Conservation (phyloP, 1,140 invertebrate species). For the Formica exsecta region DNA sequence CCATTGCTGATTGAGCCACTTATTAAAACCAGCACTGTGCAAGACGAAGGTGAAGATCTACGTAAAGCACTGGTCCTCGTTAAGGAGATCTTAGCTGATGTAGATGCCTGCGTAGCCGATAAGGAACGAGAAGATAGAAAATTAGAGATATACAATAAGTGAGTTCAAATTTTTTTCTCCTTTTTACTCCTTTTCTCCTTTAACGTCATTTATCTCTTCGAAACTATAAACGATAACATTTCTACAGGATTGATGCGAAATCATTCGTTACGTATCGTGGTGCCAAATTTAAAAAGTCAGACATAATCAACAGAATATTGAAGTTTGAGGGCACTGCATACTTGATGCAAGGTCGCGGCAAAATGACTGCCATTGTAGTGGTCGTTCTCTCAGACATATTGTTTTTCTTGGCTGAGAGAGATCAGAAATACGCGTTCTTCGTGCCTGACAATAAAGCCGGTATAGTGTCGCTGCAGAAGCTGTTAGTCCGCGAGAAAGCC, state of each 20-base stretch:
- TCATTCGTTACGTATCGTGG: slow-evolving; percentile 94
- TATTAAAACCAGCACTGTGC: slow-evolving; percentile 92
- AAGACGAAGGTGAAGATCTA: slow-evolving; percentile 90
- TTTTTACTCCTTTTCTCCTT: slow-evolving; percentile 9
- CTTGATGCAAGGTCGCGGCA: slow-evolving; percentile 93
- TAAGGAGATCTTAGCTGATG: slow-evolving; percentile 95
- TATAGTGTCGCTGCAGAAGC: slow-evolving; percentile 95
- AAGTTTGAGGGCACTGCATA: slow-evolving; percentile 95
- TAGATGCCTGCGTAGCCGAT: slow-evolving; percentile 96
- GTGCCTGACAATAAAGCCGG: slow-evolving; percentile 96
- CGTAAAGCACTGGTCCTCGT: slow-evolving; percentile 91
- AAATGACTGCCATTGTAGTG: slow-evolving; percentile 94
- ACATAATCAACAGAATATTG: slow-evolving; percentile 94
- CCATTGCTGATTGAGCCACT: slow-evolving; percentile 96
- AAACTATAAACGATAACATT: background rate
- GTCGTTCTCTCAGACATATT: slow-evolving; percentile 96
- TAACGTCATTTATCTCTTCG: background rate
- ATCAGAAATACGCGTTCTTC: slow-evolving; percentile 93
- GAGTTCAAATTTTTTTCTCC: slow-evolving; percentile 40
- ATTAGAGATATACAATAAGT: slow-evolving; percentile 95
- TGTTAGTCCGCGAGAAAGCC: slow-evolving; percentile 96
- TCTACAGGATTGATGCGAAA: slow-evolving; percentile 94
- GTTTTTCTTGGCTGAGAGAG: slow-evolving; percentile 96
- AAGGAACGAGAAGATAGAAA: slow-evolving; percentile 96
- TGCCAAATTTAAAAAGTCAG: slow-evolving; percentile 97